Base-by-base conservation (phyloP, 2,888 invertebrate species). In the Diloba caeruleocephala region DNA sequence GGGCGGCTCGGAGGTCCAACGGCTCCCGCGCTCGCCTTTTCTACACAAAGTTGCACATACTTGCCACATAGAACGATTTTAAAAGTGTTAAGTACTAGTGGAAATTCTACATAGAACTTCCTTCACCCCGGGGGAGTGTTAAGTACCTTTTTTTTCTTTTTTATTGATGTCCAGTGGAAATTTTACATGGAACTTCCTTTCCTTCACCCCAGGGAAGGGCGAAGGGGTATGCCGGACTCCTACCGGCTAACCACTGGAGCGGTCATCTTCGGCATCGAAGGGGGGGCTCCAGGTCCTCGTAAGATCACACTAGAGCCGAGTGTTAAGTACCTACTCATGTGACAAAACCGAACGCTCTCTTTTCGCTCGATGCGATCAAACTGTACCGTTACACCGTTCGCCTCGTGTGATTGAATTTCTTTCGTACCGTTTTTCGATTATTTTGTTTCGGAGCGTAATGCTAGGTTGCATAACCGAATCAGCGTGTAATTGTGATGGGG, bases 391-490 rank as follows among this genome's bases (percentile, higher is more conserved):
- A 74, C 43, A 39, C 50, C 14, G 50, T 63, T 55, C 49, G 58
- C 46, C 38, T 63, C 55, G 64, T 50, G 48, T 59, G 62, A 72
- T 78, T 63, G 67, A 66, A 62, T 67, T 66, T 69, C 50, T 64
- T 59, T 62, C 42, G 61, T 71, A 67, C 73, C 59, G 70, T 79
- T 79, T 81, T 80, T 80, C 70, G 69, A 79, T 85, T 81, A 81
- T 78, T 81, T 76, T 72, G 71, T 77, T 72, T 76, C 54, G 66
- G 66, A 76, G 75, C 71, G 74, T 82, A 78, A 79, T 78, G 65
- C 65, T 56, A 66, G 59, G 76, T 85, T 87, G 82, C 72, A 81
- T 79, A 87, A 87, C 80, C 58, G 79, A 80, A 82, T 86, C 74
- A 69, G 74, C 68, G 69, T 79, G 79, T 83, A 80, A 85, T 84